Evolutionary conservation across 2,113 vertebrate species (phyloP).

Genomic region (Takifugu bimaculatus): DNA sequence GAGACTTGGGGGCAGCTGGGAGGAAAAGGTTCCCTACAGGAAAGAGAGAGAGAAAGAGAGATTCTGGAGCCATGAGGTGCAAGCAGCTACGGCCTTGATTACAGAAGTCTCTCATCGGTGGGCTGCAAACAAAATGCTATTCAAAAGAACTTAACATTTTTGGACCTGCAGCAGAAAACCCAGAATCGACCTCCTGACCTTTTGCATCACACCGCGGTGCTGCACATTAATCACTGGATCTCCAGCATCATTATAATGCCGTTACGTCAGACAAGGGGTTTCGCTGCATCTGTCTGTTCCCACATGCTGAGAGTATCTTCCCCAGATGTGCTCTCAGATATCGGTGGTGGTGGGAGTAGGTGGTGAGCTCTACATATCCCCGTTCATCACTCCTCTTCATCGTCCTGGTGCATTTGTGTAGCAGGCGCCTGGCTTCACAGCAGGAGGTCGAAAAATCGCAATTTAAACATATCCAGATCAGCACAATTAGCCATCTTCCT

Average conservation of each 20-base stretch:
- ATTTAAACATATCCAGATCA: too few species aligned
- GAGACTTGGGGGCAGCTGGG: conserved; percentile 25
- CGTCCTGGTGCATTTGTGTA: too few species aligned
- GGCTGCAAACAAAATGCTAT: conserved; percentile 14
- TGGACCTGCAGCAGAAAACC: conserved; percentile 31
- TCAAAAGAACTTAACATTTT: conserved; percentile 53
- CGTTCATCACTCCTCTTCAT: too few species aligned
- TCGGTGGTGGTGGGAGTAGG: background rate
- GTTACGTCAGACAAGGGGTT: too few species aligned
- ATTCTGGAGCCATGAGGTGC: conserved; percentile 24
- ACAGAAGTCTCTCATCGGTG: conserved; percentile 74
- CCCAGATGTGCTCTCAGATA: background rate
- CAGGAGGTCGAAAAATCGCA: too few species aligned
- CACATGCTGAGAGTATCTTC: too few species aligned
- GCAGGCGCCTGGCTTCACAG: too few species aligned
- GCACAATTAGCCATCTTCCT: too few species aligned
- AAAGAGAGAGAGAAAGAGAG: conserved; percentile 2
- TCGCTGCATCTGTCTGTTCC: too few species aligned
- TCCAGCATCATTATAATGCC: background rate
- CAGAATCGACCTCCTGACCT: conserved; percentile 3
- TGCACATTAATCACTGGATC: background rate
- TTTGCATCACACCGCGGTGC: too few species aligned
- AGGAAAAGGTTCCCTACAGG: conserved; percentile 20
- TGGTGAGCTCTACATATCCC: too few species aligned
- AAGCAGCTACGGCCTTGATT: conserved; percentile 60